phyloP scores from a whole-genome alignment of 2,113 vertebrate species.

The Euleptes europaea region DNA sequence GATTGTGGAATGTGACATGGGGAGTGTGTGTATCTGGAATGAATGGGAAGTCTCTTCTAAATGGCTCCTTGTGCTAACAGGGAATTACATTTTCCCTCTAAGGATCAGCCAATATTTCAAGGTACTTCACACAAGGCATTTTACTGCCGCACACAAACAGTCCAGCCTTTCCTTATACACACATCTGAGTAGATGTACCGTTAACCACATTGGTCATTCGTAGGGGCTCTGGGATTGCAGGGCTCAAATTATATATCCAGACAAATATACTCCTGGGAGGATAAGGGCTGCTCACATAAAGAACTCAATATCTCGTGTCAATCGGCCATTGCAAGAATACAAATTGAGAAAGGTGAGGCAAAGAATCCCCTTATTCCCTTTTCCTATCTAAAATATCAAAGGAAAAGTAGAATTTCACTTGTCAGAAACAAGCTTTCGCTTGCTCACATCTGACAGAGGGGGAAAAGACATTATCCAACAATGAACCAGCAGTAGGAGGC shows the following conservation, averaged over 20 bases:
- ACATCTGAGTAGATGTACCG: too few species aligned
- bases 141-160: neutral
- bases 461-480: conserved; percentile 26
- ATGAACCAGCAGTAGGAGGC: conserved; percentile 33
- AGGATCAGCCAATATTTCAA: too few species aligned
- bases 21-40: too few species aligned
- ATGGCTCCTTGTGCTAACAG: too few species aligned
- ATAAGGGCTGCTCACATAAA: too few species aligned
- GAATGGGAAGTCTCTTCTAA: too few species aligned
- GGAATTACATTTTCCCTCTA: too few species aligned
- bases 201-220: neutral
- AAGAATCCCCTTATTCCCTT: neutral
- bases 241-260: neutral
- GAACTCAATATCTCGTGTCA: neutral
- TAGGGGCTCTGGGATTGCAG: neutral
- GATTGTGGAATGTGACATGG: too few species aligned
- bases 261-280: neutral
- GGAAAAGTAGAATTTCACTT: conserved; percentile 28
- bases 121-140: neutral
- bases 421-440: conserved; percentile 36
- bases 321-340: neutral
- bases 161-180: too few species aligned
- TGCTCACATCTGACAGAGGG: conserved; percentile 19
- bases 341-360: neutral
- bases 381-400: neutral